Evolutionary conservation across 2,797 vertebrate genomes (phyloP).

Genomic region (Botia kubotai): DNA sequence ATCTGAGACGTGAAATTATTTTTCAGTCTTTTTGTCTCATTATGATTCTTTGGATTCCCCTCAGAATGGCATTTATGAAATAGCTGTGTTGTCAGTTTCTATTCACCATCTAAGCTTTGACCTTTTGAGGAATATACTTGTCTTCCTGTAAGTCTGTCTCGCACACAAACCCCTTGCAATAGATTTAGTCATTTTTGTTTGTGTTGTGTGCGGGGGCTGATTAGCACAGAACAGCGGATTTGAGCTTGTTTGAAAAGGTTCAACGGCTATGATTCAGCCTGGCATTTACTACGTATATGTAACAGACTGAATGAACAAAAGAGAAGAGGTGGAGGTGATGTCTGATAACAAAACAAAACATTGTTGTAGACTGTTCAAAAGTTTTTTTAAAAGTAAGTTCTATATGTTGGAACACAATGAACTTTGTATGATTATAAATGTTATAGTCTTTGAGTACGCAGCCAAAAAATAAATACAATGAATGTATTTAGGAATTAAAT

Average conservation of each 20-base stretch:
- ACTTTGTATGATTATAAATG: too few species aligned
- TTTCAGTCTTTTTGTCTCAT: neutral
- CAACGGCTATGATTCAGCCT: conserved; percentile 18
- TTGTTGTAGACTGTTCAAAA: neutral
- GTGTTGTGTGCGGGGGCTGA: conserved; percentile 31
- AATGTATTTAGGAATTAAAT: neutral
- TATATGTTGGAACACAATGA: too few species aligned
- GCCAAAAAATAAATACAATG: neutral
- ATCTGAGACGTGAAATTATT: neutral
- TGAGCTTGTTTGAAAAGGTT: conserved; percentile 7
- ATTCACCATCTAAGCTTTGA: conserved; percentile 30
- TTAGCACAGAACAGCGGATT: neutral
- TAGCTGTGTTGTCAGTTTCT: neutral
- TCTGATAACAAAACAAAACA: conserved; percentile 12
- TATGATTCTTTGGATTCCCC: neutral
- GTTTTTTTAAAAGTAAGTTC: too few species aligned
- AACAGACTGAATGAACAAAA: conserved; percentile 6
- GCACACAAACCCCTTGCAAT: neutral
- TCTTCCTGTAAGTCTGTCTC: conserved; percentile 7
- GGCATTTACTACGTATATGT: conserved; percentile 3
- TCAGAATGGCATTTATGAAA: neutral
- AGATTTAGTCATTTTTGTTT: neutral
- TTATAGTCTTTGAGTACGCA: neutral
- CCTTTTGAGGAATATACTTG: conserved; percentile 23
- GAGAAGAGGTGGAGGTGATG: conserved; percentile 8